Conservation (phyloP, 2,888 invertebrate species). For the Hydropsyche betteni region DNA sequence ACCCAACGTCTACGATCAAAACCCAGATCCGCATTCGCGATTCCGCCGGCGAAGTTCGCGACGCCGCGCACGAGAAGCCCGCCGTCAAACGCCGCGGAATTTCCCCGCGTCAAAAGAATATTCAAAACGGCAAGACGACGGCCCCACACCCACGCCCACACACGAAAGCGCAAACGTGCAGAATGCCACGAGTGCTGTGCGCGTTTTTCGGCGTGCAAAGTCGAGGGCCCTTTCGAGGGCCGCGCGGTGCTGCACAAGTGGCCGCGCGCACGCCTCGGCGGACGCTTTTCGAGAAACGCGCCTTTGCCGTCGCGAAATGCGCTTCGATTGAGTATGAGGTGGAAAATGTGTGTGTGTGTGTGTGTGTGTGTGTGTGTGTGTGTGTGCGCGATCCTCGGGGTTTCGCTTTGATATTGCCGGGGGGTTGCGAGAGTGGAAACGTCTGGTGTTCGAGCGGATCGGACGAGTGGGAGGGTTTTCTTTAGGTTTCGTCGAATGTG, state of each 20-base stretch:
- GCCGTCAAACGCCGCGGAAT: not conserved
- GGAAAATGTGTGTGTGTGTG: too few relatives aligned
- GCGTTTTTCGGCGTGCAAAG: not conserved
- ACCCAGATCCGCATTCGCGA: too few relatives aligned
- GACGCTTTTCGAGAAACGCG: not conserved
- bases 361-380: too few relatives aligned
- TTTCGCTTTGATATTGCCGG: too few relatives aligned
- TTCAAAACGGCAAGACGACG: not conserved
- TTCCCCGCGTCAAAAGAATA: slow-evolving; percentile 4
- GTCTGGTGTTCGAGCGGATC: too few relatives aligned
- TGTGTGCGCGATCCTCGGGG: too few relatives aligned
- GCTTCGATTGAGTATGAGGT: not conserved
- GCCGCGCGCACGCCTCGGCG: not conserved
- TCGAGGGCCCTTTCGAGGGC: not conserved
- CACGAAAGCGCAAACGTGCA: too few relatives aligned
- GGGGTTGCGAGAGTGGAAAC: too few relatives aligned
- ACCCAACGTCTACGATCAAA: too few relatives aligned
- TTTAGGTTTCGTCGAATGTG: too few relatives aligned
- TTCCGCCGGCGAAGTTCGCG: too few relatives aligned
- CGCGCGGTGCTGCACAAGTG: slow-evolving; percentile 16
- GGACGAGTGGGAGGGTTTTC: too few relatives aligned
- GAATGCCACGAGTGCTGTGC: not conserved
- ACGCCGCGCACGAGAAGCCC: not conserved
- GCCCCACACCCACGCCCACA: not conserved
- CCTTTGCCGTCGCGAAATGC: not conserved